phyloP scores from a whole-genome alignment of 1,140 invertebrate species.

The Lepidostoma basale region DNA sequence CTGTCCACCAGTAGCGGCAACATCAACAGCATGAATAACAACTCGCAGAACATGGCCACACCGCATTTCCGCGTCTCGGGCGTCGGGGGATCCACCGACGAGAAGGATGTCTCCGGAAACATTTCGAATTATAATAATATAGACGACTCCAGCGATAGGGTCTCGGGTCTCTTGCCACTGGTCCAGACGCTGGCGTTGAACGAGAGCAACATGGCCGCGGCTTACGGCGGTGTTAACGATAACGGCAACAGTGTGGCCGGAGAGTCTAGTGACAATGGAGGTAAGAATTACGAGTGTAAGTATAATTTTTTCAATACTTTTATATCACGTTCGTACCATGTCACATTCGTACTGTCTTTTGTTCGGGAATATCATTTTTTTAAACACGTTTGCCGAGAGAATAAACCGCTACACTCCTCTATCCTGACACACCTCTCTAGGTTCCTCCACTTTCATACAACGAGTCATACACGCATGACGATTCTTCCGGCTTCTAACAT shows the following conservation, averaged over 20 bases:
- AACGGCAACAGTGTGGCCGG: conserved; percentile 39
- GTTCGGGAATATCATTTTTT: too few species aligned
- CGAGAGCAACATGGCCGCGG: conserved; percentile 40
- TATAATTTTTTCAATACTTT: conserved; percentile 18
- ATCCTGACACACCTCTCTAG: too few species aligned
- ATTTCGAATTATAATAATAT: conserved; percentile 29
- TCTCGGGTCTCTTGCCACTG: neutral
- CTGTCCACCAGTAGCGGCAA: conserved; percentile 16
- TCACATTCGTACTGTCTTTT: conserved; percentile 1
- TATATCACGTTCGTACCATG: neutral
- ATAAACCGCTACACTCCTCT: too few species aligned
- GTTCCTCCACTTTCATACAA: too few species aligned
- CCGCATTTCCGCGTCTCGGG: conserved; percentile 34
- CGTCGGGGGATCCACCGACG: conserved; percentile 31
- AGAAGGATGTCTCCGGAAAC: neutral
- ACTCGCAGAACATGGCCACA: conserved; percentile 10
- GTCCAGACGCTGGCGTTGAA: conserved; percentile 41
- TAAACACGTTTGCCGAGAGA: too few species aligned
- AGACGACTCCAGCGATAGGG: conserved; percentile 11
- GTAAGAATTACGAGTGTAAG: conserved; percentile 24
- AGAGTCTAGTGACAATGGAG: conserved; percentile 43
- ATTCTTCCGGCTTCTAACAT: too few species aligned
- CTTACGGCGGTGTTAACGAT: conserved; percentile 28
- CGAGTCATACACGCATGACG: too few species aligned
- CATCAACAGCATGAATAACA: conserved; percentile 17